These are phyloP conservation scores for Cephalopholis sonnerati DNA, from an alignment of 2,113 vertebrate species.

Conservation along the genomic window DNA sequence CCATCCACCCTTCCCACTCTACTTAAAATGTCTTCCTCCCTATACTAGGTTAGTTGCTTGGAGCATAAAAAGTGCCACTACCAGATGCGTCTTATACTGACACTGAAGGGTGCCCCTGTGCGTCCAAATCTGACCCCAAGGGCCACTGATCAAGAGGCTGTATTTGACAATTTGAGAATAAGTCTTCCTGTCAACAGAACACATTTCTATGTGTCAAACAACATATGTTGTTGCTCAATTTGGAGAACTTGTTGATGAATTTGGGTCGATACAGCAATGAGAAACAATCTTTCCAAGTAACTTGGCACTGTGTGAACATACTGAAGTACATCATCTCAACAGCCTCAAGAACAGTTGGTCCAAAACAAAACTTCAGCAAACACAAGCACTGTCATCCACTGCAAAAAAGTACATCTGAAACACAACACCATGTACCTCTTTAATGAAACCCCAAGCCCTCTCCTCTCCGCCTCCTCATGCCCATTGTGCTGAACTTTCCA, in stretches of 20 bases:
- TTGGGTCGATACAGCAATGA: not conserved
- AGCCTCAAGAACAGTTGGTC: not conserved
- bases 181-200: too few relatives aligned
- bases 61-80: too few relatives aligned
- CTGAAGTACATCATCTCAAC: too few relatives aligned
- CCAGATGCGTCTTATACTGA: too few relatives aligned
- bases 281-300: not conserved
- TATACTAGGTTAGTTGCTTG: too few relatives aligned
- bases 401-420: not conserved
- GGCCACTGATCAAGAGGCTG: too few relatives aligned
- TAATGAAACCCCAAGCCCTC: conserved; percentile 11
- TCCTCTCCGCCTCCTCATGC: not conserved
- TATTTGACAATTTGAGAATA: too few relatives aligned
- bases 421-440: not conserved
- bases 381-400: not conserved
- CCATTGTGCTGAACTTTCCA: conserved; percentile 21
- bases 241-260: not conserved
- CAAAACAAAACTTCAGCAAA: not conserved
- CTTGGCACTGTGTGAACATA: not conserved
- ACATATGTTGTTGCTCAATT: not conserved
- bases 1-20: too few relatives aligned
- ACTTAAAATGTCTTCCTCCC: too few relatives aligned
- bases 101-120: too few relatives aligned
- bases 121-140: too few relatives aligned
- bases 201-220: too few relatives aligned